These are phyloP conservation scores for Halocynthia roretzi DNA, from an alignment of 23 tunicate species.

Conservation along the genomic window DNA sequence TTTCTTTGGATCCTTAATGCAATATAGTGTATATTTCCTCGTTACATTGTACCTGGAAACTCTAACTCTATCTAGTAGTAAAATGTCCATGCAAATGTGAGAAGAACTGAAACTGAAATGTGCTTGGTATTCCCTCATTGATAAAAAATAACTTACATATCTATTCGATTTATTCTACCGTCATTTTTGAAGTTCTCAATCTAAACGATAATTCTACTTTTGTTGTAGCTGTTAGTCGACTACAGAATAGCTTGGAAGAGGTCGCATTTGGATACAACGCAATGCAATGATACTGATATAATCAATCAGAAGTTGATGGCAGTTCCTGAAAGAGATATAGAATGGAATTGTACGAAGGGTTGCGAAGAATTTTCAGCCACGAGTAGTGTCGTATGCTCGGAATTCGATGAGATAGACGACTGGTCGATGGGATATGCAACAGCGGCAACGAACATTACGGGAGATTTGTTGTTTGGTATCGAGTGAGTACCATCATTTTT, in stretches of 20 bases:
- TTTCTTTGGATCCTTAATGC: too few species aligned
- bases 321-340: background rate
- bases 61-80: too few species aligned
- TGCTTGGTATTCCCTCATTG: background rate
- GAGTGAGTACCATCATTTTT: background rate
- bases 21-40: too few species aligned
- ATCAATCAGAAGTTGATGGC: background rate
- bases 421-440: conserved; percentile 8
- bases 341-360: background rate
- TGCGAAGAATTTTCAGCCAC: background rate
- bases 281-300: background rate
- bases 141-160: background rate
- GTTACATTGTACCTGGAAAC: too few species aligned
- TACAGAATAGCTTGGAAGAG: conserved; percentile 14
- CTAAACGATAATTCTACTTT: background rate
- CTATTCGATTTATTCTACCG: background rate
- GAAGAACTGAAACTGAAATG: background rate
- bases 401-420: conserved; percentile 11
- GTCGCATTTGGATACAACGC: background rate
- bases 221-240: conserved; percentile 6
- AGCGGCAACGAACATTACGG: conserved; percentile 15
- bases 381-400: background rate
- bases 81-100: too few species aligned
- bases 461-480: background rate
- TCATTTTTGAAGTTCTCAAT: background rate